Evolutionary conservation across 2,113 vertebrate genomes (phyloP).

Genomic region (Cercocebus atys): DNA sequence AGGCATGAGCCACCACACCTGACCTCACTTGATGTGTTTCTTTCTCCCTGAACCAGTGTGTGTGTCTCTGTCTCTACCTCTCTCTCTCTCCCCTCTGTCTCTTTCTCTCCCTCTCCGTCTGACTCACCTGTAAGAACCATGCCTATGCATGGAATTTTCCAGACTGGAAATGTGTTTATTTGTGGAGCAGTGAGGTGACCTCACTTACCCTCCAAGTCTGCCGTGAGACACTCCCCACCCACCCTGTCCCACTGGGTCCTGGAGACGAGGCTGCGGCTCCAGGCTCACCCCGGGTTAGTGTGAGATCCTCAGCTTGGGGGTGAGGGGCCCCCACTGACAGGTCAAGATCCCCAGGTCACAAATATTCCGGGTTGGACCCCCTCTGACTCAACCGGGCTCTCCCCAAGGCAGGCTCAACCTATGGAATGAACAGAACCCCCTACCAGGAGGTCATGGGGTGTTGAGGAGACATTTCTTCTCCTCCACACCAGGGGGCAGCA

Average conservation of each 20-base stretch:
- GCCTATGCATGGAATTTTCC: neutral
- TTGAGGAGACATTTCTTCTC: neutral
- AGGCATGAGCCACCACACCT: no score
- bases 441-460: neutral
- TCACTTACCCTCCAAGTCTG: neutral
- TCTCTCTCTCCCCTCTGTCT: neutral
- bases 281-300: neutral
- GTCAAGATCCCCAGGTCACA: neutral
- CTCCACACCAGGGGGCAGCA: conserved; percentile 57
- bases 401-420: neutral
- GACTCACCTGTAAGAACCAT: neutral
- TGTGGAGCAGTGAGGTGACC: neutral
- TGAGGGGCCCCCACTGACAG: neutral
- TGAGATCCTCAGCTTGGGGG: neutral
- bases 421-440: neutral
- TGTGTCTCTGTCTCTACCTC: neutral
- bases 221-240: neutral
- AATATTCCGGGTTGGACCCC: neutral
- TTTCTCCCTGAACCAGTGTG: neutral
- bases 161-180: neutral
- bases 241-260: neutral
- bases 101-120: neutral
- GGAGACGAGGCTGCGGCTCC: neutral
- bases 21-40: neutral
- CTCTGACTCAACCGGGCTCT: neutral